These are phyloP conservation scores for Oreochromis spilurus DNA, from an alignment of 2,113 vertebrate species.

Conservation along the genomic window DNA sequence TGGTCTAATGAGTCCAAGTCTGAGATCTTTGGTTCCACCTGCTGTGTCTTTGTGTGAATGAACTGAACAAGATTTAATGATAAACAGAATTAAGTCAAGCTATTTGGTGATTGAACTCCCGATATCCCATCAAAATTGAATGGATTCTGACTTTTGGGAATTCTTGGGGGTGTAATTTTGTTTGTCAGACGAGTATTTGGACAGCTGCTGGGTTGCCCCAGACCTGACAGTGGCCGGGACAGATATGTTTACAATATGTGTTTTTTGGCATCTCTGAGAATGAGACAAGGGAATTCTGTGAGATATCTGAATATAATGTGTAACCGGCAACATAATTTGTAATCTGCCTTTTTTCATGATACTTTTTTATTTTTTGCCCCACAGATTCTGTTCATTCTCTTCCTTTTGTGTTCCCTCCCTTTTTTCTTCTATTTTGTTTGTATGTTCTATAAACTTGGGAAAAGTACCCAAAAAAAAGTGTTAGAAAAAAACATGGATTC, in stretches of 20 bases:
- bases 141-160: background rate
- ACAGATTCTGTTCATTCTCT: background rate
- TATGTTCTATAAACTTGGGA: background rate
- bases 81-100: background rate
- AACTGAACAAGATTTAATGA: background rate
- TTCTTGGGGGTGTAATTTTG: background rate
- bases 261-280: background rate
- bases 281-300: background rate
- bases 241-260: background rate
- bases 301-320: background rate
- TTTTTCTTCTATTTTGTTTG: background rate
- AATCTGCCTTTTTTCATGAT: background rate
- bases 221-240: background rate
- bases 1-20: background rate
- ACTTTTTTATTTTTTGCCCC: background rate
- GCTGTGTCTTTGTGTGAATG: background rate
- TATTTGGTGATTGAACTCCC: background rate
- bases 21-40: background rate
- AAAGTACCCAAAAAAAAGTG: background rate
- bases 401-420: background rate
- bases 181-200: background rate
- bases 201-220: background rate
- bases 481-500: background rate
- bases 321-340: background rate
- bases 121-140: background rate